Evolutionary conservation across 2,797 vertebrate genomes (phyloP).

Genomic region (Halcyon smyrnensis): DNA sequence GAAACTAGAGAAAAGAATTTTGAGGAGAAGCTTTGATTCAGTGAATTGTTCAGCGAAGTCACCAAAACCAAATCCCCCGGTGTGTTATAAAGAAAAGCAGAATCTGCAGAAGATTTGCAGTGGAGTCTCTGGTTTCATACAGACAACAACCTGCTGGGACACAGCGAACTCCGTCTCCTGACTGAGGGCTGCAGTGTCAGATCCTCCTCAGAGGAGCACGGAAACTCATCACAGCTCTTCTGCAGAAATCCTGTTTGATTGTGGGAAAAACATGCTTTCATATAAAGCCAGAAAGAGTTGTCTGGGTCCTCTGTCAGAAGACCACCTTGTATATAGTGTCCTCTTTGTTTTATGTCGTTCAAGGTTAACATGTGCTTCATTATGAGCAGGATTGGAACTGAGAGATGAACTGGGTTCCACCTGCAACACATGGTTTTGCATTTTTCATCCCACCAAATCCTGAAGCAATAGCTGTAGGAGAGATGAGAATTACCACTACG

Average conservation of each 20-base stretch:
- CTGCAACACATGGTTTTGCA: background rate
- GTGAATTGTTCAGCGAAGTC: background rate
- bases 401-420: background rate
- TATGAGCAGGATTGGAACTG: background rate
- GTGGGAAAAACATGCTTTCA: background rate
- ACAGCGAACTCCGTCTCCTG: background rate
- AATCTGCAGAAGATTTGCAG: conserved; percentile 37
- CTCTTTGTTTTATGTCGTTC: background rate
- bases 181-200: background rate
- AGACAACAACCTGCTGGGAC: conserved; percentile 5
- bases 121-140: conserved; percentile 28
- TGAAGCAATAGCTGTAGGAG: background rate
- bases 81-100: background rate
- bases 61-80: background rate
- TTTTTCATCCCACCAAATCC: background rate
- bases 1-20: background rate
- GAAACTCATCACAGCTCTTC: background rate
- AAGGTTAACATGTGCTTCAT: background rate
- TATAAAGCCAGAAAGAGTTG: background rate
- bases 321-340: background rate
- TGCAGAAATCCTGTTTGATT: background rate
- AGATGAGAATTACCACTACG: background rate
- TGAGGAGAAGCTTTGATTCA: background rate
- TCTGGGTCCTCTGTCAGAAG: background rate
- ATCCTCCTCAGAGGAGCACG: background rate